Evolutionary conservation across 2,113 vertebrate genomes (phyloP).

Genomic region (Coryphaenoides rupestris): DNA sequence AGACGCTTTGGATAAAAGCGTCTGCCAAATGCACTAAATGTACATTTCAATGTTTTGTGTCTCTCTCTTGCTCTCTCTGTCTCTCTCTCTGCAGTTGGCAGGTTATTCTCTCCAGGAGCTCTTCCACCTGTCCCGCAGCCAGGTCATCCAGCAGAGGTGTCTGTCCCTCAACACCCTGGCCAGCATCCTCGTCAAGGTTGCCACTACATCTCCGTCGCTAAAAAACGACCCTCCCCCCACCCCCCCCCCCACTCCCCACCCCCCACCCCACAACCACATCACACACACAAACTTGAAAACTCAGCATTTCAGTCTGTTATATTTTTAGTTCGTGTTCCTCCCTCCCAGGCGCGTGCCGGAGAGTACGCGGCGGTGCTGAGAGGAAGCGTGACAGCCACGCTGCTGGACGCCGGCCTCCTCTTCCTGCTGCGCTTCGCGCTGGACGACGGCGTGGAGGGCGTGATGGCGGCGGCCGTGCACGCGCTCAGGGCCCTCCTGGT

Average conservation of each 20-base stretch:
- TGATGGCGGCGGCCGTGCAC: slow-evolving; percentile 80
- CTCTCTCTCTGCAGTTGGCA: slow-evolving; percentile 75
- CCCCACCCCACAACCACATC: neutral
- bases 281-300: no score
- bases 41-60: no score
- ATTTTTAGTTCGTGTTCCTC: neutral
- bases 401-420: slow-evolving; percentile 92
- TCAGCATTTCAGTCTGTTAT: no score
- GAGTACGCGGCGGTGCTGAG: slow-evolving; percentile 76
- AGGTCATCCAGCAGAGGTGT: slow-evolving; percentile 87
- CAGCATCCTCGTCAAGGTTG: slow-evolving; percentile 84
- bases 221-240: neutral
- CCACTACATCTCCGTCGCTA: neutral
- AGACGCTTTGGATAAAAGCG: no score
- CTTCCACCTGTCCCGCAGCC: slow-evolving; percentile 92
- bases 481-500: slow-evolving; percentile 83
- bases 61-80: neutral
- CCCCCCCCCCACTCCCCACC: neutral
- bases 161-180: slow-evolving; percentile 86
- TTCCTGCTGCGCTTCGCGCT: slow-evolving; percentile 91
- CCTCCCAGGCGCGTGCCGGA: slow-evolving; percentile 79
- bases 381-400: slow-evolving; percentile 76
- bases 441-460: slow-evolving; percentile 86
- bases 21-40: no score
- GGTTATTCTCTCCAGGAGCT: slow-evolving; percentile 97